These are phyloP conservation scores for Bambusicola thoracicus DNA, from an alignment of 2,113 vertebrate genomes.

Conservation along the genomic window DNA sequence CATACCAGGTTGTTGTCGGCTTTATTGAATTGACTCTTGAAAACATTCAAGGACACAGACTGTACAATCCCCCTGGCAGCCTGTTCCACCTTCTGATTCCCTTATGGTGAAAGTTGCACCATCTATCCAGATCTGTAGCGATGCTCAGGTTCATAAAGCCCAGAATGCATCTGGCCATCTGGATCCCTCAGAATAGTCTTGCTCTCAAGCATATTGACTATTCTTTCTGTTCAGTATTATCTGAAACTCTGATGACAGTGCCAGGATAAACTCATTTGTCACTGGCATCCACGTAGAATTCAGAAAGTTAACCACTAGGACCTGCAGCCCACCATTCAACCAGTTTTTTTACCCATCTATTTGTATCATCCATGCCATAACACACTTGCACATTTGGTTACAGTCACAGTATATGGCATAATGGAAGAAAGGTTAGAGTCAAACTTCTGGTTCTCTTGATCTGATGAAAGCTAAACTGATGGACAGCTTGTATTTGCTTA, in stretches of 20 bases:
- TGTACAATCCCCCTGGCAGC: neutral
- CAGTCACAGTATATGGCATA: neutral
- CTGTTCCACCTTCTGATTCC: neutral
- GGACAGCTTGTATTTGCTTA: neutral
- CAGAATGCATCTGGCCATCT: neutral
- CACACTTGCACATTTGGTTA: neutral
- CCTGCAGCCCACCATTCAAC: neutral
- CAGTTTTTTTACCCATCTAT: neutral
- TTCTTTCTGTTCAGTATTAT: neutral
- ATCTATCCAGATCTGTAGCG: neutral
- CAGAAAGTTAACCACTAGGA: neutral
- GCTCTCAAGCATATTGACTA: neutral
- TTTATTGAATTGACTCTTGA: neutral
- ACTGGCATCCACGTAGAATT: neutral
- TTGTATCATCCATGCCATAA: neutral
- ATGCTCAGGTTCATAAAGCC: neutral
- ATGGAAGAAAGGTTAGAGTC: neutral
- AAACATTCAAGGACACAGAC: neutral
- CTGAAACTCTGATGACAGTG: neutral
- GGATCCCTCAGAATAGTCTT: neutral
- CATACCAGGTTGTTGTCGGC: neutral
- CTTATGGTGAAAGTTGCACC: neutral
- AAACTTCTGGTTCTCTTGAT: neutral
- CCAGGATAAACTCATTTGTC: neutral
- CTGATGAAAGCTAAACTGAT: neutral